A percentile compares a stretch with the other conserved stretches of the same genome.
Conservation (phyloP, 2,113 vertebrate genomes). For the Charadrius vociferus region DNA sequence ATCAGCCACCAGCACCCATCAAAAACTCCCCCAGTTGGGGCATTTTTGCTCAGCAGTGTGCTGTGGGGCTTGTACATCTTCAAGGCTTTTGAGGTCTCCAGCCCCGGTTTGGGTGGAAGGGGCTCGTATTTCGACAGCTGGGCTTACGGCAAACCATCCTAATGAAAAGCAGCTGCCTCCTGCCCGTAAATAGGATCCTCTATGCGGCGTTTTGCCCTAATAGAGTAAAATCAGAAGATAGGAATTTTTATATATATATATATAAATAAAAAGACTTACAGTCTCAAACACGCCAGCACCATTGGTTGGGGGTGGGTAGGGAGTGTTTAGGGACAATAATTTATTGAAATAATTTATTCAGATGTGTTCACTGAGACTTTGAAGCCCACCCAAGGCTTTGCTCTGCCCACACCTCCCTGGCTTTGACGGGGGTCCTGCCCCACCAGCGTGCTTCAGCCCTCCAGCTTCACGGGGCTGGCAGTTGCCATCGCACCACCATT, state of each 20-base stretch:
- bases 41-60: not conserved
- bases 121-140: not conserved
- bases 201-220: not conserved
- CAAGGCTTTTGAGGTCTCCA: not conserved
- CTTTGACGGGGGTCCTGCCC: not conserved
- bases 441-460: not conserved
- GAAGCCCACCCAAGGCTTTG: not conserved
- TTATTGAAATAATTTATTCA: not conserved
- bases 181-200: not conserved
- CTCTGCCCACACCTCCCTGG: not conserved
- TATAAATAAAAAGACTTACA: not conserved
- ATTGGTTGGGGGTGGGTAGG: not conserved
- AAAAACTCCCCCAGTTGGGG: accelerated
- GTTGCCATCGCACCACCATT: not conserved
- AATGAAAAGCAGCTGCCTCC: constrained; percentile 1
- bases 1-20: not conserved
- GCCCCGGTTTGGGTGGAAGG: not conserved
- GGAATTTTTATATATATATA: not conserved
- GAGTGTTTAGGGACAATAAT: not conserved
- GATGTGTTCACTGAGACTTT: not conserved
- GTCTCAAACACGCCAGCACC: accelerated
- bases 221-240: not conserved
- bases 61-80: not conserved
- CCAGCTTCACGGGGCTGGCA: not conserved
- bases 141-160: not conserved